phyloP scores from a whole-genome alignment of 2,113 vertebrate species.

The Rhinoderma darwinii region DNA sequence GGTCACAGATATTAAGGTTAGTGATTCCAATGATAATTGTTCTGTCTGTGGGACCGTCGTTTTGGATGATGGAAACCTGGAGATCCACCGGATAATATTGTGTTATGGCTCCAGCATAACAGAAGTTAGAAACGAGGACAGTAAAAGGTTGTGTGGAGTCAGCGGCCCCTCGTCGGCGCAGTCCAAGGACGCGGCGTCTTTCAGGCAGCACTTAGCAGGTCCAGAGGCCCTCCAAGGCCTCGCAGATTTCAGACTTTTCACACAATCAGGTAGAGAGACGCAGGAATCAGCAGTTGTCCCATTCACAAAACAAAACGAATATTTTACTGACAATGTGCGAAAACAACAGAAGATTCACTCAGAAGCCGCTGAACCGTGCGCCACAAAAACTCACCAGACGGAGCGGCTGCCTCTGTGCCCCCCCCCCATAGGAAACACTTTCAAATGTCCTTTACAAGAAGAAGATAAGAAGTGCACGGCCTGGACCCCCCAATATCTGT shows the following conservation, averaged over 20 bases:
- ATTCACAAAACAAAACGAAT: constrained; percentile 85
- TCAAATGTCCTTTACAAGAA: background rate
- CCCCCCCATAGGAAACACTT: background rate
- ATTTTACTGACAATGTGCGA: constrained; percentile 96
- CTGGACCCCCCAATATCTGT: background rate
- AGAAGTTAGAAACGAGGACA: background rate
- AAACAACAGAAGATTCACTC: constrained; percentile 85
- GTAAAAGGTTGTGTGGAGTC: background rate
- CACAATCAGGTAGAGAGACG: constrained; percentile 88
- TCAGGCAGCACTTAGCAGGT: constrained; percentile 90
- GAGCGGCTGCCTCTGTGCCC: background rate
- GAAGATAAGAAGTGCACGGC: background rate
- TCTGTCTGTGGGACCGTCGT: too few species aligned
- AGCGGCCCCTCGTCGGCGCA: constrained; percentile 37
- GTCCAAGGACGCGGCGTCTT: constrained; percentile 89
- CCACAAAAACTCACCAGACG: constrained; percentile 60
- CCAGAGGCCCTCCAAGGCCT: constrained; percentile 81
- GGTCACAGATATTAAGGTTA: too few species aligned
- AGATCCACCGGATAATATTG: too few species aligned
- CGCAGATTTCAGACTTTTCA: constrained; percentile 89
- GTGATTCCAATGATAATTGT: too few species aligned
- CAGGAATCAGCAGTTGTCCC: constrained; percentile 72
- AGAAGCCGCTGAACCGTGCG: constrained; percentile 80
- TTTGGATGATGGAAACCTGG: too few species aligned
- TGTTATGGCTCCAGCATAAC: too few species aligned